phyloP scores from a whole-genome alignment of 2,888 invertebrate genomes.

The Escarpia spicata region DNA sequence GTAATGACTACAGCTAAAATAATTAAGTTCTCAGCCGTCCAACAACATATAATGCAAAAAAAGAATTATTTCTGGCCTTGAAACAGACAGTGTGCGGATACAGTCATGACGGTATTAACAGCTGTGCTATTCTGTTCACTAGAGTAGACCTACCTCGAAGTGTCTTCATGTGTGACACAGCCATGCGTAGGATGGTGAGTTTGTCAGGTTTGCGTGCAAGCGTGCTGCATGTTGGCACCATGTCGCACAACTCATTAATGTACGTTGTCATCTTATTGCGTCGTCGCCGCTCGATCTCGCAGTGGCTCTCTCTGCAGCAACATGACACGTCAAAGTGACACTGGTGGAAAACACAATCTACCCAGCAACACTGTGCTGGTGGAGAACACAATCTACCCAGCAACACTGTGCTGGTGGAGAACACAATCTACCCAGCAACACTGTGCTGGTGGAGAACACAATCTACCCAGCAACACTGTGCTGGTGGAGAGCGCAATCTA shows the following conservation, averaged over 20 bases:
- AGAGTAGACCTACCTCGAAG: conserved; percentile 77
- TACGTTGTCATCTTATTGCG: conserved; percentile 99
- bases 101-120: no score
- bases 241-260: conserved; percentile 98
- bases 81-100: no score
- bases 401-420: background rate
- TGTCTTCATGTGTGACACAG: conserved; percentile 99
- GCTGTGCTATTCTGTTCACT: no score
- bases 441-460: background rate
- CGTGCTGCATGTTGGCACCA: conserved; percentile 99
- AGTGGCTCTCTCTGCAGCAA: conserved; percentile 89
- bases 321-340: conserved; percentile 22
- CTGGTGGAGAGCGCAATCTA: no score
- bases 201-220: conserved; percentile 98
- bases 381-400: background rate
- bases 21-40: no score
- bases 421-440: background rate
- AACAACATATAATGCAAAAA: no score
- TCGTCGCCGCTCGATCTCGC: conserved; percentile 96
- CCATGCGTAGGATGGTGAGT: conserved; percentile 98
- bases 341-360: background rate
- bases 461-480: background rate
- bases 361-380: background rate
- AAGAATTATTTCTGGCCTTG: no score
- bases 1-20: no score